Conservation (phyloP, 1,140 invertebrate genomes). For the Bombyx mori region DNA sequence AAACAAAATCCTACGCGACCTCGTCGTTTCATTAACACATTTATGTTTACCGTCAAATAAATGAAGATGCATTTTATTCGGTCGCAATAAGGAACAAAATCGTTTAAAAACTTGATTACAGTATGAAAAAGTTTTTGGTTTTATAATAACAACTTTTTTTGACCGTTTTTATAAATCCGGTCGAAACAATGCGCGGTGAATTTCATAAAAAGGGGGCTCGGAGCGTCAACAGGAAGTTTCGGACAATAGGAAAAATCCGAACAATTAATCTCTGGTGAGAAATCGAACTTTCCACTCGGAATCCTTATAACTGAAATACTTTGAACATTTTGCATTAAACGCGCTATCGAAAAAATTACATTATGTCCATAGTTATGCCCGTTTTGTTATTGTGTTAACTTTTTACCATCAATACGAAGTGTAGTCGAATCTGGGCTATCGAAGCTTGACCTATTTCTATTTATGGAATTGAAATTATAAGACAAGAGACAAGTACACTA, state of each 20-base stretch:
- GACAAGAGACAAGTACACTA: no score
- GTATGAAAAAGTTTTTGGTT: background rate
- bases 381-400: no score
- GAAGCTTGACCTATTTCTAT: no score
- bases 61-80: slow-evolving; percentile 2
- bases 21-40: slow-evolving; percentile 50
- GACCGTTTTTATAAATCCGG: slow-evolving; percentile 48
- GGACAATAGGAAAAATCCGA: slow-evolving; percentile 46
- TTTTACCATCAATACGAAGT: no score
- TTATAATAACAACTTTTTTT: slow-evolving; percentile 38
- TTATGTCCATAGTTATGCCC: no score
- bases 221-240: slow-evolving; percentile 38
- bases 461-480: no score
- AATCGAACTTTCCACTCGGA: slow-evolving; percentile 32
- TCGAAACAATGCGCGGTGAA: slow-evolving; percentile 54
- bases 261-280: slow-evolving; percentile 57
- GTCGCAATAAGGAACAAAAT: slow-evolving; percentile 3
- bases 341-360: no score
- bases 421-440: no score
- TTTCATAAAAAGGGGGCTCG: slow-evolving; percentile 48
- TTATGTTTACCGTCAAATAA: slow-evolving; percentile 25
- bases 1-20: slow-evolving; percentile 50
- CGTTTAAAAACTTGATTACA: background rate
- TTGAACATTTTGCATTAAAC: no score
- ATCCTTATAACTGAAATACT: no score